These are phyloP conservation scores for Cricetomys ansorgei DNA, from an alignment of 2,113 vertebrate species.

Conservation along the genomic window DNA sequence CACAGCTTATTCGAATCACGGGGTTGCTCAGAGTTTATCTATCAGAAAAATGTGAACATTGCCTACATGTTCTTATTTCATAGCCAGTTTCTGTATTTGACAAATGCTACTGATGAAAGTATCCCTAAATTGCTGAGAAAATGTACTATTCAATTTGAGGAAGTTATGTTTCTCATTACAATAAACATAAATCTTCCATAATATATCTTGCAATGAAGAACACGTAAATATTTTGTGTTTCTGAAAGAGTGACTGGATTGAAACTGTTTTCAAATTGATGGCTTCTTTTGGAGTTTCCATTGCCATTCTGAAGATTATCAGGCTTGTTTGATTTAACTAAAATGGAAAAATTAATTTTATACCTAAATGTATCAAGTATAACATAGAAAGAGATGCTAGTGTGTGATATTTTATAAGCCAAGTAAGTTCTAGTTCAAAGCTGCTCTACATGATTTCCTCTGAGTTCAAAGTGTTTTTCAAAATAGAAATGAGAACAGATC, in stretches of 20 bases:
- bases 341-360: slow-evolving; percentile 30
- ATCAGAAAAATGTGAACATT: not conserved
- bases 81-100: slow-evolving; percentile 26
- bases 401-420: not conserved
- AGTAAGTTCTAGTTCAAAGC: not conserved
- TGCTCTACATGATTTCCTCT: not conserved
- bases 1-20: not conserved
- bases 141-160: not conserved
- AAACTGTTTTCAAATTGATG: slow-evolving; percentile 36
- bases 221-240: not conserved
- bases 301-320: not conserved
- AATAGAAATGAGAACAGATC: slow-evolving; percentile 27
- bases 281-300: not conserved
- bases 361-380: not conserved
- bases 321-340: not conserved
- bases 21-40: not conserved
- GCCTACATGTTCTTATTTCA: not conserved
- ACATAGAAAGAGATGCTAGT: not conserved
- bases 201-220: not conserved
- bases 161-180: slow-evolving; percentile 26
- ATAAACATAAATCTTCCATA: not conserved
- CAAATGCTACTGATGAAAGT: slow-evolving; percentile 6
- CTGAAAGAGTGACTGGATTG: slow-evolving; percentile 6
- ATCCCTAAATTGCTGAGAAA: not conserved
- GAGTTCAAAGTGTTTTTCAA: slow-evolving; percentile 4